These are phyloP conservation scores for Phylloscopus collybita DNA, from an alignment of 2,797 vertebrate genomes.

Conservation along the genomic window DNA sequence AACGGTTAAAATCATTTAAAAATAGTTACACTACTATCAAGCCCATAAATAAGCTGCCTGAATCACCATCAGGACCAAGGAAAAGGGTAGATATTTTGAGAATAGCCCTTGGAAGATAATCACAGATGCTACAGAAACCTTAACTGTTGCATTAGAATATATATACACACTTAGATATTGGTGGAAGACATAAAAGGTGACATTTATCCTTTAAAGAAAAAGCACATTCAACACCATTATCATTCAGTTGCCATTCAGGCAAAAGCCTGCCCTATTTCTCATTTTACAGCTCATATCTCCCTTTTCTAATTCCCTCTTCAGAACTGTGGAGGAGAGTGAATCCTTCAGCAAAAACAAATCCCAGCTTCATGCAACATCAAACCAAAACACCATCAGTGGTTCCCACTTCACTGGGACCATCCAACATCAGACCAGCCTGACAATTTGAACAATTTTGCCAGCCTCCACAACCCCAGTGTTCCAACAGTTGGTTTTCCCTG, in stretches of 20 bases:
- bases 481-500: not conserved
- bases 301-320: not conserved
- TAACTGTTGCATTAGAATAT: not conserved
- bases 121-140: not conserved
- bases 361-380: not conserved
- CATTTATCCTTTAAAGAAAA: not conserved
- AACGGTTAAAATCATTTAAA: not conserved
- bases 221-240: not conserved
- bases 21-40: not conserved
- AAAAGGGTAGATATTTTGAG: not conserved
- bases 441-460: not conserved
- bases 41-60: not conserved
- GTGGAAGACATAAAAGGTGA: not conserved
- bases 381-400: not conserved
- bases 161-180: not conserved
- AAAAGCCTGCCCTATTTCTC: not conserved
- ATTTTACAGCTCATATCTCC: not conserved
- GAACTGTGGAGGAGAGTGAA: not conserved
- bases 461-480: not conserved
- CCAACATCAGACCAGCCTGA: not conserved
- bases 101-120: not conserved
- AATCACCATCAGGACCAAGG: not conserved
- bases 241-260: not conserved
- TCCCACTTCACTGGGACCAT: not conserved
- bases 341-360: not conserved